These are phyloP conservation scores for Amphiprion percula DNA, from an alignment of 2,113 vertebrate genomes.

Conservation along the genomic window DNA sequence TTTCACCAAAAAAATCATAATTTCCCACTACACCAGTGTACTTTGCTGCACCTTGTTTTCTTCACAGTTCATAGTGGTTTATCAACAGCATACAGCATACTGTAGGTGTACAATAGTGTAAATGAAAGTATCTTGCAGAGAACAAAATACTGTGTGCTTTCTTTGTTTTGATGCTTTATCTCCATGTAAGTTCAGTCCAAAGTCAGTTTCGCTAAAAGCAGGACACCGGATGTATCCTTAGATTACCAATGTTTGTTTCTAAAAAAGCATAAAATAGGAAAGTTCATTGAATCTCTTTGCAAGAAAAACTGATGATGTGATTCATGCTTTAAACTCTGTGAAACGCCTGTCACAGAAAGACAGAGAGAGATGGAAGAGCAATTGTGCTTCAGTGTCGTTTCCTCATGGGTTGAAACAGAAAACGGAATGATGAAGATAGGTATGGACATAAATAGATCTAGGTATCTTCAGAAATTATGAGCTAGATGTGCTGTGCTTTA, in stretches of 20 bases:
- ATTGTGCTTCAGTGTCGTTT: slow-evolving; percentile 75
- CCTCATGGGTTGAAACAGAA: slow-evolving; percentile 27
- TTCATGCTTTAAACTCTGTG: slow-evolving; percentile 54
- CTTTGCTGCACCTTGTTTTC: slow-evolving; percentile 12
- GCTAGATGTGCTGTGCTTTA: slow-evolving; percentile 75
- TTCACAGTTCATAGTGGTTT: slow-evolving; percentile 38
- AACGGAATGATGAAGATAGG: slow-evolving; percentile 41
- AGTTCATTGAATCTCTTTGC: slow-evolving; percentile 58
- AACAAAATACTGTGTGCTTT: slow-evolving; percentile 22
- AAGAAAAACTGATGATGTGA: slow-evolving; percentile 46
- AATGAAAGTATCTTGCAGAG: slow-evolving; percentile 23
- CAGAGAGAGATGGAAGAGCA: slow-evolving; percentile 30
- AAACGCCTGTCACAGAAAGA: slow-evolving; percentile 44
- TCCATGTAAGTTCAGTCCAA: slow-evolving; percentile 36
- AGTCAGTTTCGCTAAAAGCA: slow-evolving; percentile 48
- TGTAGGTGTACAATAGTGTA: slow-evolving; percentile 23
- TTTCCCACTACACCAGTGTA: slow-evolving; percentile 29
- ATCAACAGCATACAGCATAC: slow-evolving; percentile 15
- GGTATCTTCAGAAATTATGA: slow-evolving; percentile 56
- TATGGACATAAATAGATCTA: slow-evolving; percentile 71
- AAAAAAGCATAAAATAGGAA: slow-evolving; percentile 46
- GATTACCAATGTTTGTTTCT: slow-evolving; percentile 28
- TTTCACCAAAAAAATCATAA: not conserved
- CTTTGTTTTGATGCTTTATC: slow-evolving; percentile 32
- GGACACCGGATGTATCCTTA: slow-evolving; percentile 40